Evolutionary conservation across 92 coral and sea anemone genomes (phyloP), one percentile per base, ranked within the genome.

Genomic region (Metridium senile): DNA sequence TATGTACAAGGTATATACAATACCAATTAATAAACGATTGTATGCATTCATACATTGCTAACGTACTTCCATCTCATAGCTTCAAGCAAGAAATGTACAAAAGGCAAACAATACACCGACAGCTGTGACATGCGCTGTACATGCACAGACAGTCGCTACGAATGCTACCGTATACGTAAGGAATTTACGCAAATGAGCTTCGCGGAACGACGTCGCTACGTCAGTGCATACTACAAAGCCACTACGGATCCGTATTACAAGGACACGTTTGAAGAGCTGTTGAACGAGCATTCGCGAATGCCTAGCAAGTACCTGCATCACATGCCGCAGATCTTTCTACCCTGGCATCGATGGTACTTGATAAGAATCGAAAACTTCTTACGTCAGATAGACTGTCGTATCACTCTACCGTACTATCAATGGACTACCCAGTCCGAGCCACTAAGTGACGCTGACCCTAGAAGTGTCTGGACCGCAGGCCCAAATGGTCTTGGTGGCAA

Each of bases 331-430:
- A 84, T 84, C 59, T 91, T 91, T 65, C 78, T 91, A 0, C 97
- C 97, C 1, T 91, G 97, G 97, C 97, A 91, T 80, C 86, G 97
- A 39, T 90, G 97, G 97, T 90, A 26, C 70, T 72, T 90, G 71
- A 23, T 78, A 1, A 76, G 84, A 72, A 76, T 87, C 51, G 97
- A 90, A 66, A 68, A 87, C 74, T 69, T 90, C 26, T 87, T 90
- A 7, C 85, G 75, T 51, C 82, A 81, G 19, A 87, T 90, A 46
- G 97, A 90, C 81, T 90, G 97, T 33, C 87, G 97, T 8, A 63
- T 90, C 20, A 90, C 97, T 25, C 77, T 91, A 22, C 97, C 97
- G 13, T 91, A 77, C 75, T 91, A 84, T 85, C 88, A 91, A 26
- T 91, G 97, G 97, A 82, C 90, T 26, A 75, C 78, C 47, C 88